Evolutionary conservation across 1,140 invertebrate genomes (phyloP), one percentile per base, ranked within the genome.

Genomic region (Penaeus vannamei): DNA sequence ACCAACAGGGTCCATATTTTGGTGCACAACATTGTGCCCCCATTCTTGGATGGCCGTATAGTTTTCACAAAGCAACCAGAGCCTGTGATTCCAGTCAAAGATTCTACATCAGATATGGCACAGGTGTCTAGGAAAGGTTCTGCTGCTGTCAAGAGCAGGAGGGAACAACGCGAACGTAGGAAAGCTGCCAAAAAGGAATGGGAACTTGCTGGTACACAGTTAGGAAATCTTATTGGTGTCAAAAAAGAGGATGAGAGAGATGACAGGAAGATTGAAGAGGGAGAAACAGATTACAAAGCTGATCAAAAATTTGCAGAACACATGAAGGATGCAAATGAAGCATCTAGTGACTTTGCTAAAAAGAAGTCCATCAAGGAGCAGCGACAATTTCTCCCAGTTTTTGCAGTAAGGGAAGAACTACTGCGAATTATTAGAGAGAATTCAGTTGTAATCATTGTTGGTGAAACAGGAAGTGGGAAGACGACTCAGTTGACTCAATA

Each of bases 401-500:
- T 99, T 94, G 98, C 98, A 53, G 97, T 98, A 0, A 94, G 98
- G 62, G 97, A 99, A 93, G 97, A 99, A 93, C 93, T 99, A 19
- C 93, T 99, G 81, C 98, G 97, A 92, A 95, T 99, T 61, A 99
- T 99, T 36, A 94, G 98, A 83, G 98, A 99, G 92, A 99, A 99
- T 93, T 98, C 94, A 91, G 96, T 99, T 8, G 96, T 99, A 17
- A 97, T 99, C 90, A 98, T 99, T 92, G 98, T 99, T 0, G 98
- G 99, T 92, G 99, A 99, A 94, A 99, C 99, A 32, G 99, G 99
- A 23, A 98, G 97, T 92, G 99, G 99, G 72, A 99, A 99, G 94
- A 99, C 99, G 0, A 99, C 98, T 0, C 99, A 99, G 93, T 94
- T 99, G n/a, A 99, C 98, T 0, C 99, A 99, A 93, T 99, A 99